Percentiles rank a stretch among this genome's conserved stretches.
phyloP scores from a whole-genome alignment of 1,140 invertebrate species.

The Andricus grossulariae region DNA sequence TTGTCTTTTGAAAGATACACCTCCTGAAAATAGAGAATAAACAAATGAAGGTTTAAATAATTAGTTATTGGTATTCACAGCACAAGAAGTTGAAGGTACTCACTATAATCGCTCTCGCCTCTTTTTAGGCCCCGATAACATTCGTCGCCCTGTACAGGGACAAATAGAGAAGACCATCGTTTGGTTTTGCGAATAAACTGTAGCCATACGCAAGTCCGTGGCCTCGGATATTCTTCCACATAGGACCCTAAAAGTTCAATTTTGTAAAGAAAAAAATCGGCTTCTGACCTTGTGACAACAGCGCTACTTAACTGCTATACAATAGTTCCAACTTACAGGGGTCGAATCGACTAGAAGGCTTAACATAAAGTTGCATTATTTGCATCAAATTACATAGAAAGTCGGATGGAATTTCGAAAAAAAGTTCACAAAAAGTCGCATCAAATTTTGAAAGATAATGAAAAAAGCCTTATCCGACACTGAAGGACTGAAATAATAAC shows the following conservation, averaged over 20 bases:
- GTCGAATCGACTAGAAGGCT: not conserved
- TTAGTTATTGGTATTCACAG: not conserved
- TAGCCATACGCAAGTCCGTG: slow-evolving; percentile 90
- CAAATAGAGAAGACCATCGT: slow-evolving; percentile 85
- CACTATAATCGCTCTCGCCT: slow-evolving; percentile 85
- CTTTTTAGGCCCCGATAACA: slow-evolving; percentile 84
- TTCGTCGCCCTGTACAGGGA: slow-evolving; percentile 86
- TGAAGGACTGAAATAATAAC: too few species aligned
- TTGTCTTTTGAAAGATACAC: slow-evolving; percentile 79
- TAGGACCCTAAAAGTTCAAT: slow-evolving; percentile 81
- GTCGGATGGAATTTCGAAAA: too few species aligned
- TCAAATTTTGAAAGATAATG: too few species aligned
- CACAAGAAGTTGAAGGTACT: slow-evolving; percentile 58
- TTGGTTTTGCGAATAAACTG: slow-evolving; percentile 78
- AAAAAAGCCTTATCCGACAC: too few species aligned
- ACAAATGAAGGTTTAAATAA: not conserved
- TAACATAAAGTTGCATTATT: too few species aligned
- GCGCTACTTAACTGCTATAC: too few species aligned
- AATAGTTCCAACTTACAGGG: not conserved
- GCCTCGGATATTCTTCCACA: slow-evolving; percentile 91
- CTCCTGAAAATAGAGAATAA: slow-evolving; percentile 75
- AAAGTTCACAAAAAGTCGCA: too few species aligned
- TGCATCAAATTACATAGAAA: too few species aligned
- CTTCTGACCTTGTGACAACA: too few species aligned
- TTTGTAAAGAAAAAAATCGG: not conserved